Evolutionary conservation across 2,113 vertebrate species (phyloP).

Genomic region (Aegotheles bennettii): DNA sequence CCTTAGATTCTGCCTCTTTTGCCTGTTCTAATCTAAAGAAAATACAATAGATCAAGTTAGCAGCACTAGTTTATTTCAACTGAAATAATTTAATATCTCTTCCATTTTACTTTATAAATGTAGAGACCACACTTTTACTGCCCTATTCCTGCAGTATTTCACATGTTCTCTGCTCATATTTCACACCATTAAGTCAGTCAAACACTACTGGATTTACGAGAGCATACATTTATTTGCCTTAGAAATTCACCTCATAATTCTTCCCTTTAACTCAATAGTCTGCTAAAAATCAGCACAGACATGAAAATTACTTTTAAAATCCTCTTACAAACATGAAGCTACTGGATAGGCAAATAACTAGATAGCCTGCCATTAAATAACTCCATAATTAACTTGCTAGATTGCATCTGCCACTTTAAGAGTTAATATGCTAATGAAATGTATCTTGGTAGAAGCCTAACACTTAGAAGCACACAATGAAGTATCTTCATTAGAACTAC

Average conservation of each 20-base stretch:
- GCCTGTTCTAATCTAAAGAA: conserved; percentile 90
- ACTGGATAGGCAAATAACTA: background rate
- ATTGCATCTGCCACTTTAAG: background rate
- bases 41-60: background rate
- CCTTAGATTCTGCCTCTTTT: conserved; percentile 94
- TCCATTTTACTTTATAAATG: background rate
- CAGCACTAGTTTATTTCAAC: background rate
- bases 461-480: background rate
- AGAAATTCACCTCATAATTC: background rate
- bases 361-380: background rate
- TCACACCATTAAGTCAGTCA: background rate
- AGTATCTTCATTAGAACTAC: background rate
- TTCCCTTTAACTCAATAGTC: background rate
- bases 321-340: background rate
- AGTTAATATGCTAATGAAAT: background rate
- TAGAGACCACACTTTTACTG: background rate
- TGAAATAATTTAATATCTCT: background rate
- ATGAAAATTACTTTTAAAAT: background rate
- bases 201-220: background rate
- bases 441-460: background rate
- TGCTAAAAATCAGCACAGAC: background rate
- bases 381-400: background rate
- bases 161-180: background rate
- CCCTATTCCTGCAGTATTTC: background rate
- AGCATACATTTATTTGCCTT: background rate